Evolutionary conservation across 2,888 invertebrate species (phyloP).

Genomic region (Azorinus chamasolen): DNA sequence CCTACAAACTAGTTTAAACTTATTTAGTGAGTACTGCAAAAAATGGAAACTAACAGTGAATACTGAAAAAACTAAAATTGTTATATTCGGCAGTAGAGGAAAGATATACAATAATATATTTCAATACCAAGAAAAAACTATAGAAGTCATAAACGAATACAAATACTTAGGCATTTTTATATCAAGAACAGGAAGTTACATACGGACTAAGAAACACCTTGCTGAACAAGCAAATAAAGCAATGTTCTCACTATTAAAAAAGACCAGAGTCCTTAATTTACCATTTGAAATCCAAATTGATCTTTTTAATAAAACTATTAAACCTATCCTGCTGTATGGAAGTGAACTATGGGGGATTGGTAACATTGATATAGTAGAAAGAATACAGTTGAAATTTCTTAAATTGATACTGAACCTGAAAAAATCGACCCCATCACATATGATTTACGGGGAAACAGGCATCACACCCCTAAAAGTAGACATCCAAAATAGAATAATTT

Average conservation of each 20-base stretch:
- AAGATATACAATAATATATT: constrained; percentile 2
- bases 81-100: constrained; percentile 22
- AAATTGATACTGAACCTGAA: constrained; percentile 19
- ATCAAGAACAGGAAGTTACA: constrained; percentile 31
- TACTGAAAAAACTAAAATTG: constrained; percentile 35
- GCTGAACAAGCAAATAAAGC: constrained; percentile 33
- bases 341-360: constrained; percentile 15
- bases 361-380: constrained; percentile 17
- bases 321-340: constrained; percentile 27
- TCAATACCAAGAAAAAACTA: too few species aligned
- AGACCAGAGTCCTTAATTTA: constrained; percentile 24
- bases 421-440: constrained; percentile 21
- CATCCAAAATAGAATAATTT: constrained; percentile 4
- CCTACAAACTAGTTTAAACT: not conserved
- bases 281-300: constrained; percentile 15
- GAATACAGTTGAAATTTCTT: constrained; percentile 18
- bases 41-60: constrained; percentile 44
- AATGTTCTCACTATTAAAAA: constrained; percentile 20
- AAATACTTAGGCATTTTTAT: too few species aligned
- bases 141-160: too few species aligned
- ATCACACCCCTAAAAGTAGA: constrained; percentile 4
- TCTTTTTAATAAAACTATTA: constrained; percentile 15
- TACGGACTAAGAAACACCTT: constrained; percentile 32
- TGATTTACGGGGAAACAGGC: constrained; percentile 24
- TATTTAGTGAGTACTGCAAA: constrained; percentile 40